phyloP scores from a whole-genome alignment of 35 echinoderm and acorn worm genomes.

The Heliocidaris tuberculata region DNA sequence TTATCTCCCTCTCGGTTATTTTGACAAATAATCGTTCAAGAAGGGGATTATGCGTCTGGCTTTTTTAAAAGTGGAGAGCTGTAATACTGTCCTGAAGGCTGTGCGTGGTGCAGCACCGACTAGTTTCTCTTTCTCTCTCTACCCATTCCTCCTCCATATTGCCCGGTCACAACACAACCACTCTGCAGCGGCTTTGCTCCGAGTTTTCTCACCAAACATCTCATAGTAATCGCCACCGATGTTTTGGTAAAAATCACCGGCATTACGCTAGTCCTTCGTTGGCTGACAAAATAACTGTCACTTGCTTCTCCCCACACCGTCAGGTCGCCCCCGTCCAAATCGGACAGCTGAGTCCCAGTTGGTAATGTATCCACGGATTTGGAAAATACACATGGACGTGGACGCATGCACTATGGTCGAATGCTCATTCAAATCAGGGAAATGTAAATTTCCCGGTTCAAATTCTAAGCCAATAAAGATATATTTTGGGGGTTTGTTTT shows the following conservation, averaged over 20 bases:
- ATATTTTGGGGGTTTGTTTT: not conserved
- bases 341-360: not conserved
- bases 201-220: conserved; percentile 48
- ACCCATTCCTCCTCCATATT: not conserved
- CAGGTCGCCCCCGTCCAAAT: conserved; percentile 8
- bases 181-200: not conserved
- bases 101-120: not conserved
- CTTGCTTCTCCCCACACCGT: not conserved
- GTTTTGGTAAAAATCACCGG: conserved; percentile 43
- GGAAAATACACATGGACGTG: not conserved
- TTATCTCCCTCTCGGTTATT: conserved; percentile 53
- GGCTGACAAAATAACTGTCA: conserved; percentile 51
- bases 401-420: not conserved
- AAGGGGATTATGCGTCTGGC: conserved; percentile 54
- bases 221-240: conserved; percentile 7
- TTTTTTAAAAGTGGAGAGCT: conserved; percentile 38
- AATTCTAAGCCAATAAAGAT: not conserved
- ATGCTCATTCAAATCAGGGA: not conserved
- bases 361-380: not conserved
- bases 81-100: conserved; percentile 49
- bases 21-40: conserved; percentile 56
- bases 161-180: not conserved
- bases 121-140: not conserved
- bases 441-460: too few relatives aligned
- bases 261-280: conserved; percentile 24